Evolutionary conservation across 2,888 invertebrate species (phyloP).

Genomic region (Chloromyia formosa): DNA sequence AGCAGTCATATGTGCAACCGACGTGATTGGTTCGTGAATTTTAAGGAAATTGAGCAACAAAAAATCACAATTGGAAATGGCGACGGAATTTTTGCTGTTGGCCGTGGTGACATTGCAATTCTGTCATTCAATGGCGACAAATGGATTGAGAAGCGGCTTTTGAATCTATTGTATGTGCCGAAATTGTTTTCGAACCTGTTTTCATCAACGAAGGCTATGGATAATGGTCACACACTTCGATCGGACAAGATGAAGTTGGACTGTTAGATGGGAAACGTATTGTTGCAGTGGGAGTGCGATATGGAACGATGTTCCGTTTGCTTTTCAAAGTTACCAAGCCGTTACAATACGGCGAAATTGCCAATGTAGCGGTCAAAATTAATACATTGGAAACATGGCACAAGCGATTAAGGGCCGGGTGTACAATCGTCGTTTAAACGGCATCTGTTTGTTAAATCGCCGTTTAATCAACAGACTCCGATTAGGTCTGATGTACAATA

Average conservation of each 20-base stretch:
- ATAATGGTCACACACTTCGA: constrained; percentile 44
- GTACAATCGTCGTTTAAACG: too few relatives aligned
- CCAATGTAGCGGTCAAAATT: constrained; percentile 21
- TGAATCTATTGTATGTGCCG: constrained; percentile 46
- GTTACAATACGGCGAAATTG: neutral
- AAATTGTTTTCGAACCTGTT: constrained; percentile 44
- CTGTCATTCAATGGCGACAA: constrained; percentile 36
- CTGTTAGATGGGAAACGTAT: constrained; percentile 17
- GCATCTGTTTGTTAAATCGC: too few relatives aligned
- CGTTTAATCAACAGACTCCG: too few relatives aligned
- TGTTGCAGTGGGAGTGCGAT: constrained; percentile 30
- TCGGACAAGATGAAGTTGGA: constrained; percentile 36
- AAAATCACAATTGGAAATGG: constrained; percentile 39
- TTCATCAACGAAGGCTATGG: constrained; percentile 42
- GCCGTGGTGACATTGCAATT: constrained; percentile 46
- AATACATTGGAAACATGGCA: constrained; percentile 48
- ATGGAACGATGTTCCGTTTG: neutral
- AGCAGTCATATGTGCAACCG: constrained; percentile 45
- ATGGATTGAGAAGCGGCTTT: constrained; percentile 43
- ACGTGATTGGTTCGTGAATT: constrained; percentile 37
- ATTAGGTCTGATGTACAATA: too few relatives aligned
- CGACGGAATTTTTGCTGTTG: constrained; percentile 24
- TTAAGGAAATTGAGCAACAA: neutral
- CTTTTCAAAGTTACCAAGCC: constrained; percentile 22
- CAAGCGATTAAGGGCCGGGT: constrained; percentile 48